Evolutionary conservation across 2,888 invertebrate species (phyloP), one percentile per base, ranked within the genome.

Genomic region (Leptopterna dolabrata): DNA sequence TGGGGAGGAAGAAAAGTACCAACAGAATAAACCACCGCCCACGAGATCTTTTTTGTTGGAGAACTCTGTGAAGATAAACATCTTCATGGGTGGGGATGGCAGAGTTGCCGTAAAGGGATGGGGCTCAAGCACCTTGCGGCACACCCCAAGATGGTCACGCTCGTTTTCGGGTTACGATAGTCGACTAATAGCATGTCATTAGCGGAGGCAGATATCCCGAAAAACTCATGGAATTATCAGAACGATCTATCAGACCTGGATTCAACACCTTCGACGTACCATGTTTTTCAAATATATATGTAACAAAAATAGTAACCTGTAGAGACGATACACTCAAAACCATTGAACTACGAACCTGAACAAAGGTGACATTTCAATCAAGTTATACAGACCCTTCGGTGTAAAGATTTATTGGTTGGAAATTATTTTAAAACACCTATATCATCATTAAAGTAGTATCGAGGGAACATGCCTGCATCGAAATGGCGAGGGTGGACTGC

Each of bases 121-220:
- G 14, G 51, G 51, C 24, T 63, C 63, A 11, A 24, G 24, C 19
- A 63, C 63, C 63, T 19, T 27, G 63, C 24, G 63, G 63, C 63
- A 24, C 24, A 63, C 27, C 63, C 63, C 24, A 63, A 63, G 63
- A 63, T 63, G 63, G 63, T 41, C 73, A 73, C 73, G 41, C 73
- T 73, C 30, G 41, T 73, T 73, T 36, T 73, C 73, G 36, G 41
- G 73, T 41, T 63, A 63, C 36, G 73, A 73, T 73, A 73, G 41
- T 9, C 30, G 14, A 19, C 73, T 73, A 73, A 73, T 73, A 19
- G 73, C 73, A 73, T 73, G 73, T 41, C 73, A 73, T 73, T 73
- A 73, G 73, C 36, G 73, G 36, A 73, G 73, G 73, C 30, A 41
- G 36, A 41, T 27, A 71, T 71, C 71, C 36, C 71, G 71, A 71